Evolutionary conservation across 2,797 vertebrate genomes (phyloP), one percentile per base, ranked within the genome.

Genomic region (Gallinago stenura): DNA sequence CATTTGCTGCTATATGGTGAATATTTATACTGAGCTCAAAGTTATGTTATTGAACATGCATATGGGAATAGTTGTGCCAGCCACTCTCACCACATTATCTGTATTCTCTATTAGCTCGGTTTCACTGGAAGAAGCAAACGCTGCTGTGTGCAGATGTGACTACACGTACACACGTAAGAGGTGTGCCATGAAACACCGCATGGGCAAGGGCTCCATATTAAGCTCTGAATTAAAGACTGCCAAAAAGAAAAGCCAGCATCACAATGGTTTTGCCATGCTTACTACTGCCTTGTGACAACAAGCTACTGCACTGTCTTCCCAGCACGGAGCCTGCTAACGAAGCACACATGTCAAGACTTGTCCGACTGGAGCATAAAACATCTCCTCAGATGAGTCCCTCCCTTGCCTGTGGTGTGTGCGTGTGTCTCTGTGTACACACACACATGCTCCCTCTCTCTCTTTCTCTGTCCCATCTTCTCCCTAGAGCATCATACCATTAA

Each of bases 301-400:
- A 80, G 43, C 81, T 75, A 56, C 64, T 51, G 24, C 50, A 10
- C 39, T 45, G 46, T 12, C 30, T 53, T 62, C n/a, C 28, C 51
- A 84, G 60, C 2, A 10, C 79, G 72, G 60, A 95, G 75, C 31
- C 62, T 79, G 77, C 71, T 90, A 89, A 80, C 18, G 48, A 89
- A 79, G 73, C 80, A 57, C 71, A 78, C 95, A 46, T 90, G 97
- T 95, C 95, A 95, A 91, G 96, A 88, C 97, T 96, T 95, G 97
- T 70, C 91, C 90, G 53, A 60, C 81, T 73, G 69, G 83, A 85
- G 85, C n/a, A 89, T 64, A 83, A 93, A 96, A 90, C 62, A 90
- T 66, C 56, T 91, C 76, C 46, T 76, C 35, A 8, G 62, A 79
- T 56, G 60, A 72, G 87, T 86, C 75, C 95, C 90, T 96, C 94